A percentile compares a stretch with the other conserved stretches of the same genome.
phyloP scores from a whole-genome alignment of 2,113 vertebrate species.

The Chaetodon auriga region DNA sequence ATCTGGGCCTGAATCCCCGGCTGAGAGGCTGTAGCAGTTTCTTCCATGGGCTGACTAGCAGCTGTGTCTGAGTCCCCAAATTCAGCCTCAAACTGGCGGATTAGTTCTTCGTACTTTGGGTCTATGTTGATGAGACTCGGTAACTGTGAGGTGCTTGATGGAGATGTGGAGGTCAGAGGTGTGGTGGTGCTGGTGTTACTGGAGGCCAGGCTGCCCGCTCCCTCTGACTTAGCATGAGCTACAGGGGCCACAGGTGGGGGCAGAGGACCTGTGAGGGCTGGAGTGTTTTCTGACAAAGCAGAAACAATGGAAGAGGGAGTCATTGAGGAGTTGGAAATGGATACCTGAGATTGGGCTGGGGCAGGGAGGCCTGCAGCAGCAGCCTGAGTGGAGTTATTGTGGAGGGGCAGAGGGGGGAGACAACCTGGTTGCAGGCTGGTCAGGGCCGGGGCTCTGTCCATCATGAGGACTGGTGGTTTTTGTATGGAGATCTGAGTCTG shows the following conservation, averaged over 20 bases:
- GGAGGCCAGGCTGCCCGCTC: conserved; percentile 39
- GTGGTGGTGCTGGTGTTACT: conserved; percentile 74
- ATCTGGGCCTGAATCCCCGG: conserved; percentile 54
- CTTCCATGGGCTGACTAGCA: conserved; percentile 57
- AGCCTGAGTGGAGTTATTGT: conserved; percentile 81
- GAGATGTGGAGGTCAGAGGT: conserved; percentile 73
- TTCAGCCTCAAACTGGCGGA: conserved; percentile 96
- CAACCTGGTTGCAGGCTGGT: conserved; percentile 69
- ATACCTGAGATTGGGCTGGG: conserved; percentile 95
- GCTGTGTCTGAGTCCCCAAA: conserved; percentile 88
- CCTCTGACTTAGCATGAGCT: conserved; percentile 64
- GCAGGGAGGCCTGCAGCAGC: conserved; percentile 80
- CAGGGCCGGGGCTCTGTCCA: conserved; percentile 67
- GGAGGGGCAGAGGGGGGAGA: conserved; percentile 70
- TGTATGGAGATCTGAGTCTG: conserved; percentile 89
- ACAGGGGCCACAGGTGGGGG: conserved; percentile 42
- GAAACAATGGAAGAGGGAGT: conserved; percentile 64
- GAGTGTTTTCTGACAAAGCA: conserved; percentile 68
- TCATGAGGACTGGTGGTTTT: conserved; percentile 79
- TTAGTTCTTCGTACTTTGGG: conserved; percentile 95
- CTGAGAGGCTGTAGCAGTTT: conserved; percentile 51
- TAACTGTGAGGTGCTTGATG: conserved; percentile 70
- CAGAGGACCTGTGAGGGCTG: conserved; percentile 43
- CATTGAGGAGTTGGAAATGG: conserved; percentile 76
- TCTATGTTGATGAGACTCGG: conserved; percentile 85